A percentile compares a stretch with the other conserved stretches of the same genome.
Conservation (phyloP, 2,797 vertebrate species). For the Intellagama lesueurii region DNA sequence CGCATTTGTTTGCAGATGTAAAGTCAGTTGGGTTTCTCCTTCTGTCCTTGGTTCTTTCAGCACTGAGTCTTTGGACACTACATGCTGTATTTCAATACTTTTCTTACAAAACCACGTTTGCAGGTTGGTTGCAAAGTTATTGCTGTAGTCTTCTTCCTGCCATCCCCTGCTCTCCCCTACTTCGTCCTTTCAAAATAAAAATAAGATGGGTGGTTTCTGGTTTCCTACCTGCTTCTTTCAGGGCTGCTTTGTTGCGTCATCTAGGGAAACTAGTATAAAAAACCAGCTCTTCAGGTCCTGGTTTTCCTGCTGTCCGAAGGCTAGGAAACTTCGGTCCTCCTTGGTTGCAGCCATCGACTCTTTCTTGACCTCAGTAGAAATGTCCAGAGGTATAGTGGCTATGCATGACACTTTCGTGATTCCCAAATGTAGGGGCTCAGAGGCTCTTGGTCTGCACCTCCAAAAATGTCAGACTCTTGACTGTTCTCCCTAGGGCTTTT, state of each 20-base stretch:
- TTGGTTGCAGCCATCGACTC: background rate
- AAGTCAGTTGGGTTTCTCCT: background rate
- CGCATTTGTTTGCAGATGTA: too few relatives aligned
- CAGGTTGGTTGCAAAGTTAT: background rate
- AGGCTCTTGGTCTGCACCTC: too few relatives aligned
- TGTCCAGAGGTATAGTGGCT: background rate
- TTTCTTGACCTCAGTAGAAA: background rate
- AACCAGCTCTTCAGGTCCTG: background rate
- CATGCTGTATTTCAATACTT: background rate
- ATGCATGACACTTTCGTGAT: background rate
- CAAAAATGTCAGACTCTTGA: too few relatives aligned
- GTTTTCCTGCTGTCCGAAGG: too few relatives aligned
- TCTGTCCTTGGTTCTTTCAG: background rate
- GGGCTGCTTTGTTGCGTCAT: background rate
- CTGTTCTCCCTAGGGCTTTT: too few relatives aligned
- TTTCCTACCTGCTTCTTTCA: background rate
- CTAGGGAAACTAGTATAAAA: background rate
- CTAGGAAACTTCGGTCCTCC: background rate
- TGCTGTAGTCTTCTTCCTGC: background rate
- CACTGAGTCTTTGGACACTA: background rate
- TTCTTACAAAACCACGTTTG: background rate
- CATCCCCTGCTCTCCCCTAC: too few relatives aligned
- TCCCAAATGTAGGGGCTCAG: too few relatives aligned
- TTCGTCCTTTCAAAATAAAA: background rate
- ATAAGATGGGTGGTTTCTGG: background rate